Percentiles rank a stretch among this genome's conserved stretches.
These are phyloP conservation scores for Engystomops pustulosus DNA, from an alignment of 2,113 vertebrate species.

Conservation along the genomic window DNA sequence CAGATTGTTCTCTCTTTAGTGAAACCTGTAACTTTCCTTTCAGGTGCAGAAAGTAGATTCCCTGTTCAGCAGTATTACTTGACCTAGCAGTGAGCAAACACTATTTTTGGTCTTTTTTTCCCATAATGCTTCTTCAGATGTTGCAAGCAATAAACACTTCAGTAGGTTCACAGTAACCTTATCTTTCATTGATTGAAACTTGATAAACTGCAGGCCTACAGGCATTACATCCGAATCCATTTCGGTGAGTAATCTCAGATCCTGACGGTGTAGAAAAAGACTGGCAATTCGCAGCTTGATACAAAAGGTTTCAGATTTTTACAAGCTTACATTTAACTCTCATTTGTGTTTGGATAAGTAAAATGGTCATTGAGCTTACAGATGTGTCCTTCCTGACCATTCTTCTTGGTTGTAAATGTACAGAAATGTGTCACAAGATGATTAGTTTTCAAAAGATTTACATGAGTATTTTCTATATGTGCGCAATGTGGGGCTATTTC, in stretches of 20 bases:
- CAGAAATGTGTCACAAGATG: too few species aligned
- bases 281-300: neutral
- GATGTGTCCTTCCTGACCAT: too few species aligned
- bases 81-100: neutral
- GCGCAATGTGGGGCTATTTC: too few species aligned
- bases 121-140: neutral
- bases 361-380: too few species aligned
- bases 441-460: too few species aligned
- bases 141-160: constrained; percentile 15
- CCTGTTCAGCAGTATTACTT: neutral
- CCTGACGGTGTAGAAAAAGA: neutral
- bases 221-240: neutral
- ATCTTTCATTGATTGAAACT: constrained; percentile 15
- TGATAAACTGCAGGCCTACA: constrained; percentile 2
- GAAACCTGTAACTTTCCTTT: neutral
- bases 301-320: neutral
- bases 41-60: neutral
- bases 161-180: constrained; percentile 8
- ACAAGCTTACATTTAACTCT: too few species aligned
- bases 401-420: too few species aligned
- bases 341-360: too few species aligned
- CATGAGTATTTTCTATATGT: too few species aligned
- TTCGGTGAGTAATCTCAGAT: neutral
- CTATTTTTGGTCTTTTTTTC: neutral
- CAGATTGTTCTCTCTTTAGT: neutral